Evolutionary conservation across 2,888 invertebrate genomes (phyloP).

Genomic region (Rhimphoctona megacephalus): DNA sequence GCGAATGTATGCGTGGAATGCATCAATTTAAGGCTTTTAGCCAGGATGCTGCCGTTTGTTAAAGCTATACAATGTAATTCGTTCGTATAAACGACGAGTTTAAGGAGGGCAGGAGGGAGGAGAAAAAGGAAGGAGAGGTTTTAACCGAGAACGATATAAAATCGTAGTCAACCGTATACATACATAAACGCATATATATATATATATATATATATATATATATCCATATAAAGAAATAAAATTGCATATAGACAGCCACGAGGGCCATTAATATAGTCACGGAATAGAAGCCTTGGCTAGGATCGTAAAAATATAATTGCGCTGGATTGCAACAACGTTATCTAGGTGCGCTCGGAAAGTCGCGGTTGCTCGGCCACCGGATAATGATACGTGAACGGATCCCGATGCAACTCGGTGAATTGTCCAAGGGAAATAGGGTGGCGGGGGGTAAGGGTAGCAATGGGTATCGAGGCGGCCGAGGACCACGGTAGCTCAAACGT

Average conservation of each 20-base stretch:
- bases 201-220: constrained; percentile 1
- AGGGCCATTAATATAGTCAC: constrained; percentile 65
- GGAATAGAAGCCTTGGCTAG: constrained; percentile 77
- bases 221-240: constrained; percentile 11
- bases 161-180: neutral
- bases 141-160: constrained; percentile 15
- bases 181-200: neutral
- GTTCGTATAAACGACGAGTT: neutral
- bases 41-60: constrained; percentile 1
- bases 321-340: constrained; percentile 82
- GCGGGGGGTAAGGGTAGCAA: constrained; percentile 2
- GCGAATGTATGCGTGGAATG: constrained; percentile 26
- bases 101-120: neutral
- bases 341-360: constrained; percentile 74
- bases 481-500: neutral
- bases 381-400: constrained; percentile 81
- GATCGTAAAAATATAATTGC: constrained; percentile 83
- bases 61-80: neutral
- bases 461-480: constrained; percentile 17
- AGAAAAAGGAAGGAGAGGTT: neutral
- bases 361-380: constrained; percentile 68
- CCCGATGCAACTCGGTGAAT: constrained; percentile 73
- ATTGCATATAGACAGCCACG: constrained; percentile 5
- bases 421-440: constrained; percentile 48
- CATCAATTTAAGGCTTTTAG: neutral